These are phyloP conservation scores for Andrena flavipes DNA, from an alignment of 2,888 invertebrate genomes.

Conservation along the genomic window DNA sequence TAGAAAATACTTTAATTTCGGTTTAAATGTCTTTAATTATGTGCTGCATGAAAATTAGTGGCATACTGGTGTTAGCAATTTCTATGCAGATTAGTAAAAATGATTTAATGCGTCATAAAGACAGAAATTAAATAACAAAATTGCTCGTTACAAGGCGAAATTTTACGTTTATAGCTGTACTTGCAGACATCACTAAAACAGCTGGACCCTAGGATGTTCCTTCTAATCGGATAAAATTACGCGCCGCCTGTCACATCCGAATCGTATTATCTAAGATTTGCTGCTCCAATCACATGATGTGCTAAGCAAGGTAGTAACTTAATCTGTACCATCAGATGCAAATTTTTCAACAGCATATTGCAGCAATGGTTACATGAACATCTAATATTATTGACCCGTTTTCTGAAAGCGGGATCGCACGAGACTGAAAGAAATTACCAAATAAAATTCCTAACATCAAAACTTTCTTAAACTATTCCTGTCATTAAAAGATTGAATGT, in stretches of 20 bases:
- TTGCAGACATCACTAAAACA: not conserved
- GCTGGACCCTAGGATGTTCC: not conserved
- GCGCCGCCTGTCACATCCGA: conserved; percentile 15
- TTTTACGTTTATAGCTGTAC: not conserved
- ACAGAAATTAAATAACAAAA: not conserved
- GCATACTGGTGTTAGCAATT: not conserved
- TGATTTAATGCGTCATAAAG: not conserved
- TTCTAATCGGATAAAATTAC: conserved; percentile 30
- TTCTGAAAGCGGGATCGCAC: too few species aligned
- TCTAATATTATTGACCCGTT: not conserved
- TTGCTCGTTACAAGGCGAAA: not conserved
- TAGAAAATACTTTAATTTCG: not conserved
- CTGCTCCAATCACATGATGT: conserved; percentile 6
- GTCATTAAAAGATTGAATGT: too few species aligned
- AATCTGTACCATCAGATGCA: conserved; percentile 5
- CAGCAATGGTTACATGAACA: not conserved
- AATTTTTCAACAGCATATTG: not conserved
- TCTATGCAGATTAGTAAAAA: not conserved
- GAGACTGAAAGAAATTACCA: too few species aligned
- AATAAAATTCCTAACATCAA: not conserved
- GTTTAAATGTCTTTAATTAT: too few species aligned
- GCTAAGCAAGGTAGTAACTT: not conserved
- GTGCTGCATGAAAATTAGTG: too few species aligned
- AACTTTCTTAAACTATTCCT: not conserved
- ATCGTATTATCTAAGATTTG: conserved; percentile 26